Percentiles rank a stretch among this genome's conserved stretches.
phyloP scores from a whole-genome alignment of 2,797 vertebrate genomes.

The Benthosema pterotum region DNA sequence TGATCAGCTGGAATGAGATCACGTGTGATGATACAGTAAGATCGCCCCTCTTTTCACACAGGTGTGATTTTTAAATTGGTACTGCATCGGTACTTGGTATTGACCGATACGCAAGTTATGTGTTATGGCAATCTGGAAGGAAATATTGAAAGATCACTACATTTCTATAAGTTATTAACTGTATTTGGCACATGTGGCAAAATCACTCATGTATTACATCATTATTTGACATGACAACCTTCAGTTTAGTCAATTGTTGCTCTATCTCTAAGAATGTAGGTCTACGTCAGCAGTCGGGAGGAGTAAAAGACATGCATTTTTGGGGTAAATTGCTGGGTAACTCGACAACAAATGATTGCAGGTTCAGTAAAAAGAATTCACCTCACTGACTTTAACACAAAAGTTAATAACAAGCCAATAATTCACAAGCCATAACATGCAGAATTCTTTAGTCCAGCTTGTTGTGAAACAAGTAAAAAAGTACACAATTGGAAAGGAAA shows the following conservation, averaged over 20 bases:
- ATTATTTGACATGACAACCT: neutral
- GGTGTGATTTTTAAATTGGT: too few relatives aligned
- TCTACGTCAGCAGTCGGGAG: neutral
- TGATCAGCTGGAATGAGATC: too few relatives aligned
- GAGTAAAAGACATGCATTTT: neutral
- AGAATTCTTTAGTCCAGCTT: conserved; percentile 14
- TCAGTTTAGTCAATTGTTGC: neutral
- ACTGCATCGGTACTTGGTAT: too few relatives aligned
- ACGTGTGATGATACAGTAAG: too few relatives aligned
- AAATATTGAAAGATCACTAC: too few relatives aligned
- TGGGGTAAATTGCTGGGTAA: conserved; percentile 13
- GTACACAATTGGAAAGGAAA: neutral
- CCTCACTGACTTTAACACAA: neutral
- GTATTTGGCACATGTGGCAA: too few relatives aligned
- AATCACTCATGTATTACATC: neutral
- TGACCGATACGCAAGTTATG: too few relatives aligned
- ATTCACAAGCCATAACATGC: too few relatives aligned
- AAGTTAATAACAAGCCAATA: neutral
- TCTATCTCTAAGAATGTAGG: neutral
- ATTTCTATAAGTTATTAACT: too few relatives aligned
- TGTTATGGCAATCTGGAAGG: too few relatives aligned
- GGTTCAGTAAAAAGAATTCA: conserved; percentile 16
- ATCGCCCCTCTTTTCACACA: too few relatives aligned
- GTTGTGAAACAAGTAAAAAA: conserved; percentile 30
- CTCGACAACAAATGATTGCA: conserved; percentile 13